Evolutionary conservation across 2,113 vertebrate species (phyloP).

Genomic region (Mixornis gularis): DNA sequence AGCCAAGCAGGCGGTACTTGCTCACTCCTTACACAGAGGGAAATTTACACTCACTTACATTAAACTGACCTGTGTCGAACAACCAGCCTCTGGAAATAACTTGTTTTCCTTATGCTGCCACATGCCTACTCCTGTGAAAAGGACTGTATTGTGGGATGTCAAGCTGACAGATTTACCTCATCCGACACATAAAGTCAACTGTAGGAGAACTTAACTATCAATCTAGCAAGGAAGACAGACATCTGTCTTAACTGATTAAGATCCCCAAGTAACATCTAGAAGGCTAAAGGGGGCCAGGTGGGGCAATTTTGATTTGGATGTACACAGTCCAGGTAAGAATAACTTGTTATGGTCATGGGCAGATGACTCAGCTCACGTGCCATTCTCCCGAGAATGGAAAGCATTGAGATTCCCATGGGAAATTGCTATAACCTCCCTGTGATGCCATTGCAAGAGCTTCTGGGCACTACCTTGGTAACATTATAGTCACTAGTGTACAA

Average conservation of each 20-base stretch:
- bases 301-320: not conserved
- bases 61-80: not conserved
- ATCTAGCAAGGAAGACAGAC: not conserved
- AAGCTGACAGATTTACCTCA: not conserved
- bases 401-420: not conserved
- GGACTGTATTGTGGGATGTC: not conserved
- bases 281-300: not conserved
- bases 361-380: accelerated
- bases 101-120: accelerated
- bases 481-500: not conserved
- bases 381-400: accelerated
- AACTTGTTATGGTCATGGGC: not conserved
- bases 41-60: not conserved
- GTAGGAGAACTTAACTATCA: not conserved
- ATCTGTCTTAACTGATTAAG: not conserved
- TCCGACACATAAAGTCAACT: not conserved
- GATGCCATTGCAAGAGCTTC: not conserved
- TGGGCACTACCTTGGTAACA: not conserved
- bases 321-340: not conserved
- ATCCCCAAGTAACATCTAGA: not conserved
- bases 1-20: not conserved
- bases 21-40: not conserved
- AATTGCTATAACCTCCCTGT: not conserved
- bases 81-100: not conserved
- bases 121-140: not conserved